Conservation (phyloP, 2,888 invertebrate genomes). For the Oligia latruncula region DNA sequence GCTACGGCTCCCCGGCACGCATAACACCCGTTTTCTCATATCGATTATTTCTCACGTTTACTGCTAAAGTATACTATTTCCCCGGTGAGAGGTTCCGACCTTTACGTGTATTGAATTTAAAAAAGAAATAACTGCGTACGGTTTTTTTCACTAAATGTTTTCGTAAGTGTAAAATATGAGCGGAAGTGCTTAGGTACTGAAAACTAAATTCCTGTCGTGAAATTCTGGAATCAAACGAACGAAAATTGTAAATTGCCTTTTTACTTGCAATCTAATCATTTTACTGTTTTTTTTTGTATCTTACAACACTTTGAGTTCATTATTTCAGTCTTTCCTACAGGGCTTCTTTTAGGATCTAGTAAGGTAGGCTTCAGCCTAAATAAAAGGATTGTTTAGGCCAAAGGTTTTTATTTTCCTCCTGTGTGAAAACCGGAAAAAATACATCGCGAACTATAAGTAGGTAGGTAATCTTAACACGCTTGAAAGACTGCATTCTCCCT, state of each 20-base stretch:
- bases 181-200: constrained; percentile 37
- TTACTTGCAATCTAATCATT: neutral
- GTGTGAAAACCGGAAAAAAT: neutral
- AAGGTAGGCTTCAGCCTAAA: no score
- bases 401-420: no score
- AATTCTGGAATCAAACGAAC: constrained; percentile 12
- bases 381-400: no score
- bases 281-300: neutral
- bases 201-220: constrained; percentile 40
- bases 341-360: neutral
- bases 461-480: constrained; percentile 12
- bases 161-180: constrained; percentile 39
- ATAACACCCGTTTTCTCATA: constrained; percentile 56
- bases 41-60: constrained; percentile 68
- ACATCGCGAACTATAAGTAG: neutral
- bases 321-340: neutral
- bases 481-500: constrained; percentile 11
- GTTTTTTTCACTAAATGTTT: constrained; percentile 54
- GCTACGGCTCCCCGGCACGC: constrained; percentile 53
- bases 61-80: constrained; percentile 54
- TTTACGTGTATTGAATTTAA: constrained; percentile 67
- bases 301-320: neutral
- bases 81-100: constrained; percentile 47
- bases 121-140: constrained; percentile 63
- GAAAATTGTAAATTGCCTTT: constrained; percentile 14